Evolutionary conservation across 2,888 invertebrate genomes (phyloP), one percentile per base, ranked within the genome.

Genomic region (Petrolisthes cinctipes): DNA sequence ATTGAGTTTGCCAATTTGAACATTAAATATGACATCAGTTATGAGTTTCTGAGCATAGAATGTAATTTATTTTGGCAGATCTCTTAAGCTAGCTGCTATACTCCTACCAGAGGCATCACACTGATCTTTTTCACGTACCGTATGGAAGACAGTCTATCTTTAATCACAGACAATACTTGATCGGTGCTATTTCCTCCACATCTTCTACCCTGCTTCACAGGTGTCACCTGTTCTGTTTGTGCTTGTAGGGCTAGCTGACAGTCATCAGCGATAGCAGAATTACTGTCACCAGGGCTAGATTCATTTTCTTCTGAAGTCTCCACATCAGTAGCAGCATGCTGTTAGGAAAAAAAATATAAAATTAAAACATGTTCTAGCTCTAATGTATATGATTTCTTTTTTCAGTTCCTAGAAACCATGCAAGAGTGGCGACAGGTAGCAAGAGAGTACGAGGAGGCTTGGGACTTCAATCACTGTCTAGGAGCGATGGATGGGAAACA

Each of bases 401-500:
- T 73, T n/a, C n/a, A 73, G 20, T 73, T 73, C 73, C 73, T n/a
- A 73, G 73, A 73, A 73, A 73, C 73, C 73, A 73, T 73, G 73
- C 73, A 73, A 73, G 73, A 73, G 73, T 73, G 20, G 73, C 73
- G 73, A 73, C n/a, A 73, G 73, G n/a, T 73, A 73, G 73, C 73
- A 73, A n/a, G 17, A 73, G 73, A 73, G 73, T 73, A 73, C 73
- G n/a, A 73, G n/a, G 9, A 73, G 73, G 73, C 73, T 61, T 61
- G 61, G 61, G 61, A 9, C 61, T 61, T 61, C n/a, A n/a, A n/a
- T n/a, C n/a, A n/a, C n/a, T n/a, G n/a, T n/a, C n/a, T n/a, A n/a
- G n/a, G n/a, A n/a, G n/a, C n/a, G n/a, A n/a, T n/a, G n/a, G n/a
- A n/a, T n/a, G n/a, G n/a, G n/a, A n/a, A n/a, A n/a, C n/a, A n/a